These are phyloP conservation scores for Amazonetta brasiliensis DNA, from an alignment of 2,797 vertebrate species.

Conservation along the genomic window DNA sequence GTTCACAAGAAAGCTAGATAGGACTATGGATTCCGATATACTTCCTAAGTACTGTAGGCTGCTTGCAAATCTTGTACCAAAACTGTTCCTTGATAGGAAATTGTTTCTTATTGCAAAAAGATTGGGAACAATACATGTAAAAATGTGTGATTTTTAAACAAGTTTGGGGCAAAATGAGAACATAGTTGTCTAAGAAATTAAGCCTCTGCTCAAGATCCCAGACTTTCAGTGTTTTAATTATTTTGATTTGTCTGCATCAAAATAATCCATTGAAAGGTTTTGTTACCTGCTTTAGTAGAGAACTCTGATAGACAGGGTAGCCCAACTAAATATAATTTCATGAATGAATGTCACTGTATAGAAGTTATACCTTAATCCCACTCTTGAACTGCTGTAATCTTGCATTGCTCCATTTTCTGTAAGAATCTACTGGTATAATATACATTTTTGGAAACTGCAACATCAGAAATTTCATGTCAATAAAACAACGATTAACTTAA, in stretches of 20 bases:
- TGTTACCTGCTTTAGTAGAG: not conserved
- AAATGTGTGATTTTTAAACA: not conserved
- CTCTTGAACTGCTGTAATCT: not conserved
- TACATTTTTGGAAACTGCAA: not conserved
- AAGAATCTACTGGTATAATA: not conserved
- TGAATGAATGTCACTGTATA: not conserved
- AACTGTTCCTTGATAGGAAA: conserved; percentile 7
- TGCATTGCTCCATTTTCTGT: not conserved
- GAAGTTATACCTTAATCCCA: not conserved
- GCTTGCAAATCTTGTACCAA: conserved; percentile 23
- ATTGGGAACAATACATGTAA: not conserved
- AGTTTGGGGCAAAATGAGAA: not conserved
- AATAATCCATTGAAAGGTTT: not conserved
- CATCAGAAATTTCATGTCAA: not conserved
- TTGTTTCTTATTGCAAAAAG: conserved; percentile 10
- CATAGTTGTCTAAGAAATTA: not conserved
- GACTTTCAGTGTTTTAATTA: not conserved
- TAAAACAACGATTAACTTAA: not conserved
- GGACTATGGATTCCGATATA: not conserved
- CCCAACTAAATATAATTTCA: not conserved
- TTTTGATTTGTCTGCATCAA: not conserved
- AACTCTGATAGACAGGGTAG: not conserved
- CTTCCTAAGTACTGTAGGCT: not conserved
- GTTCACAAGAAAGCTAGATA: conserved; percentile 12
- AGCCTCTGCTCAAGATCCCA: not conserved